Percentiles rank a stretch among this genome's conserved stretches.
phyloP scores from a whole-genome alignment of 2,888 invertebrate species.

The Clanis bilineata region DNA sequence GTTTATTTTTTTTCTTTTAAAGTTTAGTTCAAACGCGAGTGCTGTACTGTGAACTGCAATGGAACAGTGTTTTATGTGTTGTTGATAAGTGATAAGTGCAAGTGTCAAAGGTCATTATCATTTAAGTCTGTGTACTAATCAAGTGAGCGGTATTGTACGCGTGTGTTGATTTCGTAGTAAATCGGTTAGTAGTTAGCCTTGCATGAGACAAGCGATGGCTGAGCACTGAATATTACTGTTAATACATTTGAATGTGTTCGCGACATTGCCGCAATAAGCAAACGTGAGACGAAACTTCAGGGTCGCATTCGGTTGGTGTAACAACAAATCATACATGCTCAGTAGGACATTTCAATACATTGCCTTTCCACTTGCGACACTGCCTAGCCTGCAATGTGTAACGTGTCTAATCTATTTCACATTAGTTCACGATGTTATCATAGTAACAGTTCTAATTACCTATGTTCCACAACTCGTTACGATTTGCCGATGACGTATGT shows the following conservation, averaged over 20 bases:
- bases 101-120: constrained; percentile 66
- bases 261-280: constrained; percentile 51
- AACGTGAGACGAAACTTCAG: constrained; percentile 49
- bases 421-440: constrained; percentile 26
- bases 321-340: constrained; percentile 17
- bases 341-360: constrained; percentile 25
- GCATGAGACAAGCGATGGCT: constrained; percentile 49
- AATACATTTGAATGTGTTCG: constrained; percentile 60
- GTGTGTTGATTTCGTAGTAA: constrained; percentile 54
- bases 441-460: constrained; percentile 27
- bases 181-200: constrained; percentile 71
- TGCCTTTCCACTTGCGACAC: constrained; percentile 38
- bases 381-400: constrained; percentile 34
- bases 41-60: background rate
- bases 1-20: background rate
- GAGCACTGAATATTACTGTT: constrained; percentile 56
- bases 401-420: constrained; percentile 49
- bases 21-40: background rate
- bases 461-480: constrained; percentile 20
- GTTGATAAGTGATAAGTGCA: constrained; percentile 44
- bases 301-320: constrained; percentile 44
- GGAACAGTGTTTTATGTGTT: background rate
- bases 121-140: constrained; percentile 51
- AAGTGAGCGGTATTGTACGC: constrained; percentile 64
- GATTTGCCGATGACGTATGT: constrained; percentile 12